Evolutionary conservation across 2,888 invertebrate genomes (phyloP).

Genomic region (Dryobota labecula): DNA sequence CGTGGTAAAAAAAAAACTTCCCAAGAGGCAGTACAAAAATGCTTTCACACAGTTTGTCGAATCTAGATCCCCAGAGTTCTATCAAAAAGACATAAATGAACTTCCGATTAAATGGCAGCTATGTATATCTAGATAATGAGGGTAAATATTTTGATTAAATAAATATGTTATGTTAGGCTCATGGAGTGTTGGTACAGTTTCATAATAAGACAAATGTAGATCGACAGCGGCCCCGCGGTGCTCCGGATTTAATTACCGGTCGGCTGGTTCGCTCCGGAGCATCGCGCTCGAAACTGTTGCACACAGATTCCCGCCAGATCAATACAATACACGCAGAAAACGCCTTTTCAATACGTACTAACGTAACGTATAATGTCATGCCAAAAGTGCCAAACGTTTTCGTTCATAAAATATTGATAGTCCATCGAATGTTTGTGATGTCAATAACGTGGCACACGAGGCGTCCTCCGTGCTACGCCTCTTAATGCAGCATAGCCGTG

Average conservation of each 20-base stretch:
- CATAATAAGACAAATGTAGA: slow-evolving; percentile 17
- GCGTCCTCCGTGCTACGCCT: not conserved
- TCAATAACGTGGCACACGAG: not conserved
- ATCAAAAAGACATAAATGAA: too few relatives aligned
- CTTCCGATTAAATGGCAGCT: too few relatives aligned
- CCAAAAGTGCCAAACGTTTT: slow-evolving; percentile 5
- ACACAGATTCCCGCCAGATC: slow-evolving; percentile 37
- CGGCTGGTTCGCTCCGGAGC: slow-evolving; percentile 22
- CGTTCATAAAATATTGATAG: not conserved
- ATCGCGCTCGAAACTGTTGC: slow-evolving; percentile 37
- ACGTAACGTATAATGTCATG: not conserved
- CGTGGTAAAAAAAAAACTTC: too few relatives aligned
- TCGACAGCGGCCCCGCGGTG: slow-evolving; percentile 39
- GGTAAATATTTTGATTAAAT: too few relatives aligned
- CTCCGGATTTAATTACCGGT: slow-evolving; percentile 45
- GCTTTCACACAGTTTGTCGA: too few relatives aligned
- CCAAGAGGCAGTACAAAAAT: too few relatives aligned
- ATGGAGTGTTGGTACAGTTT: not conserved
- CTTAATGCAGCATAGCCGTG: not conserved
- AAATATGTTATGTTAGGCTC: too few relatives aligned
- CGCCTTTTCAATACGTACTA: not conserved
- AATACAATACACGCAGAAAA: slow-evolving; percentile 38
- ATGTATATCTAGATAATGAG: too few relatives aligned
- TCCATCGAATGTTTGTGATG: slow-evolving; percentile 6
- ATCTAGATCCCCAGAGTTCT: too few relatives aligned